Evolutionary conservation across 2,113 vertebrate genomes (phyloP).

Genomic region (Chiloscyllium plagiosum): DNA sequence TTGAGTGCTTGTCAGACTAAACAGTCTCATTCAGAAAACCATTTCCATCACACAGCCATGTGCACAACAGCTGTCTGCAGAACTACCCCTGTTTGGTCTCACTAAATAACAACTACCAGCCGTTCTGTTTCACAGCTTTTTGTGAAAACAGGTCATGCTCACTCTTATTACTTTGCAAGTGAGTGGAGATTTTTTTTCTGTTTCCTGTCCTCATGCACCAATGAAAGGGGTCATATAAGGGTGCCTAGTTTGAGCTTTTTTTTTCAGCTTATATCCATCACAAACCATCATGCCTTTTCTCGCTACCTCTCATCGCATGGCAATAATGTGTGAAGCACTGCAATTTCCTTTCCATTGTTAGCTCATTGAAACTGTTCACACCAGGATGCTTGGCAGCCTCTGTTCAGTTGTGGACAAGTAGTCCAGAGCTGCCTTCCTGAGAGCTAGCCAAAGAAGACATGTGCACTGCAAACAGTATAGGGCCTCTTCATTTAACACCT

Average conservation of each 20-base stretch:
- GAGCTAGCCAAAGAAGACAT: neutral
- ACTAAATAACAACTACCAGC: slow-evolving; percentile 12
- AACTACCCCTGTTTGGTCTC: neutral
- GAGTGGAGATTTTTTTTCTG: neutral
- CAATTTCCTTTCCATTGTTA: slow-evolving; percentile 36
- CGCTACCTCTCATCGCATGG: slow-evolving; percentile 32
- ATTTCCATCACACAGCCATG: slow-evolving; percentile 30
- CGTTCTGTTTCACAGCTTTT: slow-evolving; percentile 6
- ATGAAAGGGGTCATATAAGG: slow-evolving; percentile 25
- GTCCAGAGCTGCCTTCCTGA: neutral
- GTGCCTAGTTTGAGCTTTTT: slow-evolving; percentile 2
- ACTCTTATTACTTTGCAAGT: slow-evolving; percentile 20
- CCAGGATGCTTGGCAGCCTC: slow-evolving; percentile 20
- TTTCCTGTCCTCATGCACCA: slow-evolving; percentile 4
- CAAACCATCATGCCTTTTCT: neutral
- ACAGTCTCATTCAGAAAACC: slow-evolving; percentile 32
- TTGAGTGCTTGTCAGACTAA: neutral
- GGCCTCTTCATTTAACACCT: slow-evolving; percentile 31
- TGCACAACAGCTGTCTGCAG: slow-evolving; percentile 18
- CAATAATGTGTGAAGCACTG: slow-evolving; percentile 32
- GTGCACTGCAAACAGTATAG: neutral
- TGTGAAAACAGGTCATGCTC: slow-evolving; percentile 11
- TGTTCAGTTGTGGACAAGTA: neutral
- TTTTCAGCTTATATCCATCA: slow-evolving; percentile 21
- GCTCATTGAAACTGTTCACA: slow-evolving; percentile 25